Evolutionary conservation across 2,113 vertebrate species (phyloP).

Genomic region (Leuciscus idus): DNA sequence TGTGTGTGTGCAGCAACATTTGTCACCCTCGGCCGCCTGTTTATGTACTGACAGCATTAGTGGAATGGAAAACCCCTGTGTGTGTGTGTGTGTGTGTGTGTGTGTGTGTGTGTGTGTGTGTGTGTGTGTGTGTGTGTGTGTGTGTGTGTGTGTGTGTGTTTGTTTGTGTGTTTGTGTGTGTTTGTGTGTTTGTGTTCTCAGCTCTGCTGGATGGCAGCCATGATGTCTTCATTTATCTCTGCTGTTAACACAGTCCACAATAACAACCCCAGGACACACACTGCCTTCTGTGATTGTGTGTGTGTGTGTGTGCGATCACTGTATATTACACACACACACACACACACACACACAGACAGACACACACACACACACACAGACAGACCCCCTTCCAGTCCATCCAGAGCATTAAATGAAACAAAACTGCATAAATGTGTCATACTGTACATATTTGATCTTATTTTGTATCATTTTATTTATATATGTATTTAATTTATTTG

Average conservation of each 20-base stretch:
- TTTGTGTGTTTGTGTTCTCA: no score
- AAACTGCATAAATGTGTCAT: background rate
- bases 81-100: conserved; percentile 50
- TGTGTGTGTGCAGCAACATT: conserved; percentile 9
- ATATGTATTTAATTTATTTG: background rate
- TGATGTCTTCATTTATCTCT: conserved; percentile 65
- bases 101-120: conserved; percentile 25
- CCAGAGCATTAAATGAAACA: background rate
- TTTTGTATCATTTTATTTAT: background rate
- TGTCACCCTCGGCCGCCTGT: conserved; percentile 38
- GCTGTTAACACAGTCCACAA: conserved; percentile 57
- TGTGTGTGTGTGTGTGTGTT: conserved; percentile 22
- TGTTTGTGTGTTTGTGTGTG: background rate
- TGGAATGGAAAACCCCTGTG: conserved; percentile 56
- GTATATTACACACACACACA: no score
- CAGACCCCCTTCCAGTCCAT: background rate
- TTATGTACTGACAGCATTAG: conserved; percentile 54
- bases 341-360: no score
- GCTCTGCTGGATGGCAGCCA: conserved; percentile 54
- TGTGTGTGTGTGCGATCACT: no score
- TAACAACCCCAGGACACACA: conserved; percentile 11
- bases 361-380: background rate
- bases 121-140: conserved; percentile 35
- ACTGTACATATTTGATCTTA: background rate
- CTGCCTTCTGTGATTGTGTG: background rate